phyloP scores from a whole-genome alignment of 2,888 invertebrate genomes.

The Zaprionus bogoriensis region DNA sequence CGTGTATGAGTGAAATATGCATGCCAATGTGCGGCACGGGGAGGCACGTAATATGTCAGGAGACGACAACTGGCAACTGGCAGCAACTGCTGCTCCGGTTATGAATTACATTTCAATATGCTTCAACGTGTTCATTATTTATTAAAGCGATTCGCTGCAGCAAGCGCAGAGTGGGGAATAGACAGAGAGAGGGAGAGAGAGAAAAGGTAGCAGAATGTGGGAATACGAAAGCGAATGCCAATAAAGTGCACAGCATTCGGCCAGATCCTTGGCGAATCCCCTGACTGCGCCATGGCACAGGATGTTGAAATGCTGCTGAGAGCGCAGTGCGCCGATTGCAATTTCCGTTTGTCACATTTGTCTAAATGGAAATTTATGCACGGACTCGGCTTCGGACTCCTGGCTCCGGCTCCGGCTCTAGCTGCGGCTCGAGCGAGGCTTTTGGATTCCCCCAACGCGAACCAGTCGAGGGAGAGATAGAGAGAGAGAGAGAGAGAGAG shows the following conservation, averaged over 20 bases:
- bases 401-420: not conserved
- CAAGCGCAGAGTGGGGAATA: no score
- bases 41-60: conserved; percentile 31
- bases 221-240: conserved; percentile 35
- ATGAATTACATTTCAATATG: conserved; percentile 73
- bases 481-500: not conserved
- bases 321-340: conserved; percentile 58
- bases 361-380: conserved; percentile 73
- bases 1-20: conserved; percentile 14
- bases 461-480: not conserved
- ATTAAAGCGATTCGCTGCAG: conserved; percentile 47
- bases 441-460: not conserved
- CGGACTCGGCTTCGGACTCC: conserved; percentile 18
- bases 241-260: conserved; percentile 36
- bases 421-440: not conserved
- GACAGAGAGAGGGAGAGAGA: not conserved
- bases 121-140: conserved; percentile 67
- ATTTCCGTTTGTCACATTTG: conserved; percentile 74
- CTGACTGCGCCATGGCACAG: conserved; percentile 25
- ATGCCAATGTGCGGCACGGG: conserved; percentile 11
- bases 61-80: conserved; percentile 1
- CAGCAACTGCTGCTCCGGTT: conserved; percentile 48
- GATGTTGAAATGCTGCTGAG: conserved; percentile 54
- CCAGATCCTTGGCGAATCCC: conserved; percentile 43
- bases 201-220: not conserved